These are phyloP conservation scores for Oxygymnocypris stewartii DNA, from an alignment of 2,113 vertebrate species.

Conservation along the genomic window DNA sequence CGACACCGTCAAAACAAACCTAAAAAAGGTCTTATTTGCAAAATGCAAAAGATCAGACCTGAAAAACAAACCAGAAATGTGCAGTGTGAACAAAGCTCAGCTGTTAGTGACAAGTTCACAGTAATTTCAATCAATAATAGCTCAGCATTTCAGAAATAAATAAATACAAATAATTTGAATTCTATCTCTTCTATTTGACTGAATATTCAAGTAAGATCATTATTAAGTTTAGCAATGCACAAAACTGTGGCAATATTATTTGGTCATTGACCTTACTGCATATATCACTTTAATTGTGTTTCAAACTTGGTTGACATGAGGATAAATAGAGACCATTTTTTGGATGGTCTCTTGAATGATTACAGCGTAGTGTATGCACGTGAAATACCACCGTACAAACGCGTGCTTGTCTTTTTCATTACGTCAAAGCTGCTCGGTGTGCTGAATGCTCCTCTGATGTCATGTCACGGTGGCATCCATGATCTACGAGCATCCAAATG, in stretches of 20 bases:
- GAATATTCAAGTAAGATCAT: too few relatives aligned
- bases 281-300: not conserved
- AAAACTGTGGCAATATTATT: not conserved
- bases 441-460: conserved; percentile 17
- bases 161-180: too few relatives aligned
- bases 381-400: not conserved
- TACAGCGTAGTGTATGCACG: not conserved
- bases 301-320: not conserved
- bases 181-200: too few relatives aligned
- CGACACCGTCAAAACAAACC: too few relatives aligned
- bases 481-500: conserved; percentile 11
- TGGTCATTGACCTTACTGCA: not conserved
- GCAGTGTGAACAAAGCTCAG: too few relatives aligned
- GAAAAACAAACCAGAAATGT: too few relatives aligned
- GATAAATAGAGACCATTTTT: not conserved
- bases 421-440: not conserved
- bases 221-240: not conserved
- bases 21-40: too few relatives aligned
- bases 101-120: too few relatives aligned
- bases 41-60: too few relatives aligned
- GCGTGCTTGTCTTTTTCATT: not conserved
- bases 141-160: too few relatives aligned
- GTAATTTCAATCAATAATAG: not conserved
- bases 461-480: not conserved
- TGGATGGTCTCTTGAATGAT: not conserved